These are phyloP conservation scores for Troides aeacus DNA, from an alignment of 2,888 invertebrate species.

Conservation along the genomic window DNA sequence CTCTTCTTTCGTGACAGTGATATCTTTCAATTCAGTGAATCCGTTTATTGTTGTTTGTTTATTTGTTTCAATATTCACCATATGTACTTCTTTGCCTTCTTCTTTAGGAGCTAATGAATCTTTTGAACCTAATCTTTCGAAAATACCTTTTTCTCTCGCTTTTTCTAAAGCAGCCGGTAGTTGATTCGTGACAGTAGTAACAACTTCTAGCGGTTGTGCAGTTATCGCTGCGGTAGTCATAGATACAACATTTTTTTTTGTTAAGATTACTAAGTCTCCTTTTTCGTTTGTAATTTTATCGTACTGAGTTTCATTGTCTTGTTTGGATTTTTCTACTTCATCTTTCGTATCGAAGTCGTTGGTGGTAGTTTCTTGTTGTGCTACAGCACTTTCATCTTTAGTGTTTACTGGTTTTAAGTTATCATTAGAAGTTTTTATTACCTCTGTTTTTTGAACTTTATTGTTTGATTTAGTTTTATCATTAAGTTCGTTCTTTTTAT, in stretches of 20 bases:
- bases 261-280: conserved; percentile 68
- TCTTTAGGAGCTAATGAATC: conserved; percentile 70
- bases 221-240: conserved; percentile 81
- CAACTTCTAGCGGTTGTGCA: conserved; percentile 77
- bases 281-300: conserved; percentile 67
- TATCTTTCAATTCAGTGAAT: conserved; percentile 30
- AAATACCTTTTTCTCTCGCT: conserved; percentile 72
- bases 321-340: conserved; percentile 55
- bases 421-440: conserved; percentile 37
- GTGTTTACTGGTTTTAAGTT: conserved; percentile 30
- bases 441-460: conserved; percentile 57
- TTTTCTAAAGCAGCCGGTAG: conserved; percentile 72
- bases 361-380: conserved; percentile 31
- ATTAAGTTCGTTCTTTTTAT: conserved; percentile 59
- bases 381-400: conserved; percentile 25
- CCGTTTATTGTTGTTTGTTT: conserved; percentile 36
- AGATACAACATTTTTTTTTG: conserved; percentile 75
- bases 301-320: conserved; percentile 74
- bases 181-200: conserved; percentile 78
- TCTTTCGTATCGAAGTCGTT: conserved; percentile 38
- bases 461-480: conserved; percentile 55
- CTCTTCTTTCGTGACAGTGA: conserved; percentile 38
- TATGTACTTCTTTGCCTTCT: conserved; percentile 44
- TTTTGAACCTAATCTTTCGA: conserved; percentile 70
- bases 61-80: conserved; percentile 35